Percentiles rank a stretch among this genome's conserved stretches.
Conservation (phyloP, 53 echinoderm and acorn worm genomes). For the Glandiceps talaboti region DNA sequence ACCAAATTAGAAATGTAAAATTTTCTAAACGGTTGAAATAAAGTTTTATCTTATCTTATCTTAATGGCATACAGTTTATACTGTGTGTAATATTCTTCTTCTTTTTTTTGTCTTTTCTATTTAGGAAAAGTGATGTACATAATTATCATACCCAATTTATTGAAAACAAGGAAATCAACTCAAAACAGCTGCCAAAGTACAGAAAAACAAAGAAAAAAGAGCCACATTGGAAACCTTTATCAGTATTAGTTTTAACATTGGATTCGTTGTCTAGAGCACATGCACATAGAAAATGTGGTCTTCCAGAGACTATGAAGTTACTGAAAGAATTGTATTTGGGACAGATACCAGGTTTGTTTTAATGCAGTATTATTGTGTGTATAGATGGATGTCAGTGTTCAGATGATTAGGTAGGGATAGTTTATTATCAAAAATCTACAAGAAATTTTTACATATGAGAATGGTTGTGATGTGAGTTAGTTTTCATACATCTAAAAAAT, state of each 20-base stretch:
- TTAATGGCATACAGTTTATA: too few species aligned
- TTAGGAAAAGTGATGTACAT: conserved; percentile 42
- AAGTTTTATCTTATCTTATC: too few species aligned
- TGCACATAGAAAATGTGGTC: conserved; percentile 67
- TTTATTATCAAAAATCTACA: too few species aligned
- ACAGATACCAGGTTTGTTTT: conserved; percentile 17
- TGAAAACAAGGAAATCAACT: conserved; percentile 36
- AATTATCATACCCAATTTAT: conserved; percentile 91
- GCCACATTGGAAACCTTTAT: conserved; percentile 62
- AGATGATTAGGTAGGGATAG: too few species aligned
- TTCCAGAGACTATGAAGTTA: conserved; percentile 67
- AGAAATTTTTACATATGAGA: too few species aligned
- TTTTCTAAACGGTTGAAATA: too few species aligned
- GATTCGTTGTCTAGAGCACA: conserved; percentile 81
- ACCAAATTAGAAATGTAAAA: too few species aligned
- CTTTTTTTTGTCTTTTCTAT: not conserved
- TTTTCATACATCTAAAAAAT: too few species aligned
- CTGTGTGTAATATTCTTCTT: not conserved
- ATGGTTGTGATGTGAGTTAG: too few species aligned
- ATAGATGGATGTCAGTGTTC: too few species aligned
- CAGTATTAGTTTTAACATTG: conserved; percentile 57
- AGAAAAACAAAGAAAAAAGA: conserved; percentile 16
- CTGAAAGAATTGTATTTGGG: conserved; percentile 35
- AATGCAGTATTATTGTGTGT: too few species aligned
- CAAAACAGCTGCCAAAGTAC: conserved; percentile 25